phyloP scores from a whole-genome alignment of 2,113 vertebrate species.

The Ceyx melanurus region DNA sequence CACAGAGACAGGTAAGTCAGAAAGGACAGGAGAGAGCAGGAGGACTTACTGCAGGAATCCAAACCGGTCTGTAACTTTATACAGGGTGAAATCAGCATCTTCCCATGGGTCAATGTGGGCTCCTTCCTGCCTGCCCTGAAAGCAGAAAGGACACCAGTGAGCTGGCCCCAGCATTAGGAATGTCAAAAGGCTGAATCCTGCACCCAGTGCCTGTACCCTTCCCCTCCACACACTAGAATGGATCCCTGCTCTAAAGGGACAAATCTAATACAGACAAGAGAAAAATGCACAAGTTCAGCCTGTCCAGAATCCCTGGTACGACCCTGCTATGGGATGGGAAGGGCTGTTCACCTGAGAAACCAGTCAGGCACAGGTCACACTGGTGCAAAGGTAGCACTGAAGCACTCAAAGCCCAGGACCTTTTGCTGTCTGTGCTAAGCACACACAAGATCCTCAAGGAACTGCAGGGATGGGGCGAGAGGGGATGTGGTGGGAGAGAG shows the following conservation, averaged over 20 bases:
- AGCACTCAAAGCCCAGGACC: neutral
- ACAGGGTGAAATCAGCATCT: constrained; percentile 84
- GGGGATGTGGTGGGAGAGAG: neutral
- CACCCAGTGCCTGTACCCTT: neutral
- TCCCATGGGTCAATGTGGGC: constrained; percentile 86
- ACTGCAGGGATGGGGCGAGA: neutral
- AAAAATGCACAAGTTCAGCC: neutral
- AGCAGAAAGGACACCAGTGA: neutral
- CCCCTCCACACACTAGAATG: neutral
- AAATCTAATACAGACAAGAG: neutral
- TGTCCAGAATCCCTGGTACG: neutral
- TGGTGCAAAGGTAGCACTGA: neutral
- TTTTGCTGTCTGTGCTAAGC: neutral
- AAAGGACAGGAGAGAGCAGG: neutral
- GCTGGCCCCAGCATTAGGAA: fast-evolving
- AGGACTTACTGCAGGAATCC: constrained; percentile 88
- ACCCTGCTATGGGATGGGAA: neutral
- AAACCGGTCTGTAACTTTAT: constrained; percentile 88
- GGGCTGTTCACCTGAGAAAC: neutral
- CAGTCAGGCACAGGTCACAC: fast-evolving
- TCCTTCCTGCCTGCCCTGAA: constrained; percentile 84
- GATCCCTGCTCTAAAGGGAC: neutral
- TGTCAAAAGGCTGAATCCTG: neutral
- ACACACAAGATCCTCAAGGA: fast-evolving
- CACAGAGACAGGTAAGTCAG: neutral